Base-by-base conservation (phyloP, 2,888 invertebrate genomes). In the Nineta flava region DNA sequence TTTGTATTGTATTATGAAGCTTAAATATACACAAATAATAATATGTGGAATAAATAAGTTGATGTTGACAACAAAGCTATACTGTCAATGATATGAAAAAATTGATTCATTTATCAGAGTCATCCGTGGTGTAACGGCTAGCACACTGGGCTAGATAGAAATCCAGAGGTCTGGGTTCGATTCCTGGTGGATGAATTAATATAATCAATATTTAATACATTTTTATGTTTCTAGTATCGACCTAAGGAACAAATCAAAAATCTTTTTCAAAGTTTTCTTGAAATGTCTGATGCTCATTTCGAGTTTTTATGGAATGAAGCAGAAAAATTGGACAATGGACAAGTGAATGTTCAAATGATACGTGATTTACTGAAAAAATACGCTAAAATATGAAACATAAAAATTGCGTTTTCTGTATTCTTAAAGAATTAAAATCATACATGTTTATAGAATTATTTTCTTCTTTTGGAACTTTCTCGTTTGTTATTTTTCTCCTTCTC, bases 341-440 rank as follows among this genome's bases (percentile, higher is more conserved):
- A 65, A 61, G 76, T 76, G 26, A 75, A 75, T 55, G 70, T 67
- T 41, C 73, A 76, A 60, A 75, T 76, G 7, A 76, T 75, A 51
- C 61, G 62, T 46, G 55, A 59, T 16, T 48, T 66, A 47, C 26
- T 67, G 34, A 56, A 62, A 40, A 53, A 57, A 47, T 47, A 32
- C 16, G 16, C 15, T 7, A 19, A 38, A 35, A 47, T 26, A 17
- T 47, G 35, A 47, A 47, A 26, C 9, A 43, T 41, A 34, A 38
- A 49, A 21, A 35, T 67, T 68, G 67, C 63, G 67, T 55, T 63
- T 60, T 56, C 65, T 68, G 47, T 62, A 67, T 50, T 32, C 16
- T 21, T 12, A 47, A 16, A 38, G 12, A 38, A 32, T 17, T 47
- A 15, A 50, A 42, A 42, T 48, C n/a, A 34, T 31, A 12, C 31